phyloP scores from a whole-genome alignment of 2,888 invertebrate species.

The Aromia moschata region DNA sequence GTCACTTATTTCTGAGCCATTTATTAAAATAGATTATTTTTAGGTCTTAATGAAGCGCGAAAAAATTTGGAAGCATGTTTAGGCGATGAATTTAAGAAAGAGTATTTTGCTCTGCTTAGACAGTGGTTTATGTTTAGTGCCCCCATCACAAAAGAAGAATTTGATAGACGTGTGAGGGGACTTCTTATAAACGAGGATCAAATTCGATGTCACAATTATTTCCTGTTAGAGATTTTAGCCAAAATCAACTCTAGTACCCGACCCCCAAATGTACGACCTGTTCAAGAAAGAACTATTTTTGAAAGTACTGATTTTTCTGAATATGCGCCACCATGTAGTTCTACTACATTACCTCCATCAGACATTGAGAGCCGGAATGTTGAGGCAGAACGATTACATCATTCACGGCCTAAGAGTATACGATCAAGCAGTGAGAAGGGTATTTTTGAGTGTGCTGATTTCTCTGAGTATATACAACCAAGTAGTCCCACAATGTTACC shows the following conservation, averaged over 20 bases:
- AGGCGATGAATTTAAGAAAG: constrained; percentile 72
- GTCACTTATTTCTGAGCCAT: too few species aligned
- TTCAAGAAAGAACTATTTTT: constrained; percentile 62
- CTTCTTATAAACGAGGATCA: constrained; percentile 75
- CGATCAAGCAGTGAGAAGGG: constrained; percentile 49
- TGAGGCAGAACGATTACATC: constrained; percentile 78
- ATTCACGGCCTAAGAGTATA: constrained; percentile 57
- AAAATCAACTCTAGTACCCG: constrained; percentile 62
- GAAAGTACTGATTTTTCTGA: constrained; percentile 71
- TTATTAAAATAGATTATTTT: constrained; percentile 8
- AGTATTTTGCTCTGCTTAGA: constrained; percentile 78
- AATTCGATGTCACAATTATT: constrained; percentile 85
- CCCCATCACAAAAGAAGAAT: constrained; percentile 83
- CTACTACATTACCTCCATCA: constrained; percentile 56
- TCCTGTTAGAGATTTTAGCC: constrained; percentile 74
- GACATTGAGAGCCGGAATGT: constrained; percentile 68
- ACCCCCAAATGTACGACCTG: constrained; percentile 48
- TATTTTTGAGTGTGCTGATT: constrained; percentile 70
- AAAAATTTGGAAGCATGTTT: constrained; percentile 71
- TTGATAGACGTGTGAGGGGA: constrained; percentile 81
- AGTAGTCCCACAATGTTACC: constrained; percentile 63
- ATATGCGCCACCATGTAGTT: constrained; percentile 67
- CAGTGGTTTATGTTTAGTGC: constrained; percentile 74
- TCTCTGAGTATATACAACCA: constrained; percentile 68
- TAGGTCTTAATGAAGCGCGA: constrained; percentile 67